Evolutionary conservation across 2,797 vertebrate species (phyloP).

Genomic region (Lithobates sylvaticus): DNA sequence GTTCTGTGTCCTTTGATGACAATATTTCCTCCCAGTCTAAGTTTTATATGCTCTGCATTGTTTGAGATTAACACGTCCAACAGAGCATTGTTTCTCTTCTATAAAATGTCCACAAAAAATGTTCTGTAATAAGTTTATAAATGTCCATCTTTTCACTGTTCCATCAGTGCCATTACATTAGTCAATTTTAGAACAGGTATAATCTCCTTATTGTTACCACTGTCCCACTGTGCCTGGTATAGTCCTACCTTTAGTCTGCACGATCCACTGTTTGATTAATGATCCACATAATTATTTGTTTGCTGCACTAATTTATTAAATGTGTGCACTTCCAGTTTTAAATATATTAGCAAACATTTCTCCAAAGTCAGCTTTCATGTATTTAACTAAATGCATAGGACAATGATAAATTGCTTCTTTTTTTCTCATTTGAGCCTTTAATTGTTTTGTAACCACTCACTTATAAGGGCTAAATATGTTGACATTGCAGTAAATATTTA

Average conservation of each 20-base stretch:
- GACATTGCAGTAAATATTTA: conserved; percentile 34
- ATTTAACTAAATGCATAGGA: conserved; percentile 3
- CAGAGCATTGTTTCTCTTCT: no score
- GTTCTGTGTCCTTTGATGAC: no score
- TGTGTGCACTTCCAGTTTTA: conserved; percentile 9
- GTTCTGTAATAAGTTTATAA: no score
- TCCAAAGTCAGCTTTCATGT: conserved; percentile 35
- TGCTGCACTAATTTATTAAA: conserved; percentile 37
- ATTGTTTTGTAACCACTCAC: conserved; percentile 37
- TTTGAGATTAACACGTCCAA: no score
- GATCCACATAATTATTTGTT: conserved; percentile 5
- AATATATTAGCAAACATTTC: conserved; percentile 28
- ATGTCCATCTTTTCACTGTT: no score
- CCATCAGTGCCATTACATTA: no score
- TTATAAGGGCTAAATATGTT: conserved; percentile 43
- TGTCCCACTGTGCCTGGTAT: no score
- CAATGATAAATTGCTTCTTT: conserved; percentile 32
- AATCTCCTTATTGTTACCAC: no score
- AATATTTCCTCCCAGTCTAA: no score
- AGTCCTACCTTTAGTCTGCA: not conserved
- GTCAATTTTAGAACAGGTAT: no score
- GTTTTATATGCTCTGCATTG: no score
- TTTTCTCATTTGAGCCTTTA: conserved; percentile 30
- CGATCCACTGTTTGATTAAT: conserved; percentile 28
- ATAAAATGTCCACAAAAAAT: no score